Evolutionary conservation across 2,888 invertebrate species (phyloP), one percentile per base, ranked within the genome.

Genomic region (Sturmia bella): DNA sequence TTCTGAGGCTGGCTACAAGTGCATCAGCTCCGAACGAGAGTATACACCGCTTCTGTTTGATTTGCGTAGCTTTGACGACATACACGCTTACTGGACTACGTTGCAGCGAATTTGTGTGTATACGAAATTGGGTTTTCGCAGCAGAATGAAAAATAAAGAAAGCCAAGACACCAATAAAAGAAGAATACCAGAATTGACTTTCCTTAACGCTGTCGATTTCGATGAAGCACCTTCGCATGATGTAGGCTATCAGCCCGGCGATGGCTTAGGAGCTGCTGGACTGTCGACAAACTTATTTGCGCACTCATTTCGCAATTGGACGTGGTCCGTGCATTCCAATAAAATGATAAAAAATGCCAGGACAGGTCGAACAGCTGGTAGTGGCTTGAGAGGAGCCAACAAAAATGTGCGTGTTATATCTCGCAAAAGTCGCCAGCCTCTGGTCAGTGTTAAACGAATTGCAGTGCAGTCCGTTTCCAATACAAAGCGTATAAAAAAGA

Each of bases 201-300:
- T 87, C 63, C 82, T 87, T 9, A 69, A 79, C 0, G 43, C 84
- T 0, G 86, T 88, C 0, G 72, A 76, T 1, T 89, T 89, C 50
- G 87, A 87, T 0, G 87, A 89, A 59, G 91, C 90, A 0, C 66
- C 86, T 0, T 86, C 87, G 7, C 87, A 90, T 50, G 94, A 95
- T 85, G 89, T 85, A 5, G 95, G 95, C 0, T 87, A 90, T 6
- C 91, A 95, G 39, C 96, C 96, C 0, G 96, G 96, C 0, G 95
- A 96, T 91, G 91, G 91, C 4, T 90, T 92, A 72, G 91, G 90
- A 2, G 89, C 95, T 0, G 95, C 93, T 13, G 96, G 96, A 0
- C 90, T 95, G 0, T 95, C 96, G 87, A 94, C 95, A 0, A 91
- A 93, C 0, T 91, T 96, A 19, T 96, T 94, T 91, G 90, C 94